Conservation (phyloP, 1,140 invertebrate genomes). For the Drosophila lacertosa region DNA sequence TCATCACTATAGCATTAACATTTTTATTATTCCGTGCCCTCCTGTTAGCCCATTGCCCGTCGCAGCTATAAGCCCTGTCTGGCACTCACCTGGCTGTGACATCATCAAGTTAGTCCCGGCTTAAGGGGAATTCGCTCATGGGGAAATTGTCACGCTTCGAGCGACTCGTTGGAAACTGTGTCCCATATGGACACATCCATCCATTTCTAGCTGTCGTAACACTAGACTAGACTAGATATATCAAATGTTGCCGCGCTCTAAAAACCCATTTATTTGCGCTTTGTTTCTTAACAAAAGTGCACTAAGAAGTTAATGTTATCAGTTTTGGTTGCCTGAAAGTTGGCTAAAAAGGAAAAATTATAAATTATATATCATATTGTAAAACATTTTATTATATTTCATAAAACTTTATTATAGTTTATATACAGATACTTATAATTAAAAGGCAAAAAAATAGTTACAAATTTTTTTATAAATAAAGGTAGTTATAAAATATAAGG, state of each 20-base stretch:
- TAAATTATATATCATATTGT: too few species aligned
- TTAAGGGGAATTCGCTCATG: slow-evolving; percentile 34
- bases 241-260: slow-evolving; percentile 26
- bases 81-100: slow-evolving; percentile 7
- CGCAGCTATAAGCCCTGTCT: not conserved
- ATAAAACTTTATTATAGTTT: too few species aligned
- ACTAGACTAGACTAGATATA: slow-evolving; percentile 46
- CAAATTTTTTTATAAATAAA: too few species aligned
- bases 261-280: slow-evolving; percentile 17
- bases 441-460: too few species aligned
- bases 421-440: too few species aligned
- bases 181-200: slow-evolving; percentile 24
- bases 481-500: too few species aligned
- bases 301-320: not conserved
- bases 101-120: slow-evolving; percentile 9
- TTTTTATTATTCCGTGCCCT: too few species aligned
- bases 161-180: slow-evolving; percentile 4
- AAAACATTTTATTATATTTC: too few species aligned
- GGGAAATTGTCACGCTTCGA: slow-evolving; percentile 44
- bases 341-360: too few species aligned
- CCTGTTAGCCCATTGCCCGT: too few species aligned
- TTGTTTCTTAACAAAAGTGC: not conserved
- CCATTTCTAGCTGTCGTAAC: slow-evolving; percentile 29
- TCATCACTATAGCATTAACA: not conserved
- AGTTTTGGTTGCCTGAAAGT: too few species aligned